Evolutionary conservation across 2,888 invertebrate genomes (phyloP), one percentile per base, ranked within the genome.

Genomic region (Spodoptera picta): DNA sequence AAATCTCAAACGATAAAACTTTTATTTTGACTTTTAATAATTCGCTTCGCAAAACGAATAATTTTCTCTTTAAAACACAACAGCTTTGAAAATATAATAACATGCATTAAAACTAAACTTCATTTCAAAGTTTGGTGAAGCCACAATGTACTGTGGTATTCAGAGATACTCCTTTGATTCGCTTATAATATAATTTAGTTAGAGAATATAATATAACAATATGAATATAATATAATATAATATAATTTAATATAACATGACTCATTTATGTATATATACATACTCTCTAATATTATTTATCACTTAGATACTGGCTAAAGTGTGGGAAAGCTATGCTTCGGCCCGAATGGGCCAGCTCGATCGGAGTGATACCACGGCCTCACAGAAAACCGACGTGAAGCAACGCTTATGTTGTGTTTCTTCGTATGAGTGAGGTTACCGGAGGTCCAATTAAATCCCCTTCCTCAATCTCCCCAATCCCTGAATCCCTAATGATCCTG

Each of bases 151-250:
- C 19, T 45, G 5, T 1, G n/a, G 3, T 63, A 49, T 69, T 19
- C n/a, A 23, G 12, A 62, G 46, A 46, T n/a, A 24, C 2, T 12
- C 10, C 3, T 64, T 70, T 64, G 43, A 63, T 27, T 42, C 10
- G 1, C 9, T 10, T 49, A 19, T 45, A 48, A 53, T 42, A 12
- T 42, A 14, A 9, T 45, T 45, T 46, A 54, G 27, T 41, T 36
- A 65, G 6, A 23, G n/a, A 41, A 43, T 53, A 27, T 2, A 19
- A 0, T 45, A 1, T 19, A 27, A 48, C 1, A 43, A n/a, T n/a
- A n/a, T n/a, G n/a, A n/a, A n/a, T n/a, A n/a, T n/a, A n/a, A n/a
- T n/a, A n/a, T n/a, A n/a, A n/a, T n/a, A n/a, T n/a, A n/a, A n/a
- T n/a, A n/a, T n/a, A n/a, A n/a, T 53, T 36, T 2, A 19, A 0